phyloP scores from a whole-genome alignment of 2,113 vertebrate genomes.

The Pygoscelis adeliae region DNA sequence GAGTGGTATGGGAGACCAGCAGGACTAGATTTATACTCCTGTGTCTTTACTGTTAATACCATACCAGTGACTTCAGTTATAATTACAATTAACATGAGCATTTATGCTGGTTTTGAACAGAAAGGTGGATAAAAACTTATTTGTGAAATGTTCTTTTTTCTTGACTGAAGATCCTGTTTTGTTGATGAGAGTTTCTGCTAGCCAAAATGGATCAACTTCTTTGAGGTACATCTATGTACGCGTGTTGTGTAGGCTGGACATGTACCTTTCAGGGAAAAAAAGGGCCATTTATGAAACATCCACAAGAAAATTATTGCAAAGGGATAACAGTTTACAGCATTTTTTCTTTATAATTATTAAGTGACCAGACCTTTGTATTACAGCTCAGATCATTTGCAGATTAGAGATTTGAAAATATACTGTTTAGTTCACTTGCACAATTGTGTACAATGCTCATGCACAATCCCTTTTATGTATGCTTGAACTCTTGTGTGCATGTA shows the following conservation, averaged over 20 bases:
- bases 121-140: neutral
- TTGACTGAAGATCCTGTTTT: neutral
- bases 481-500: neutral
- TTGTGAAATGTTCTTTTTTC: neutral
- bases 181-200: neutral
- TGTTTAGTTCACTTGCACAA: neutral
- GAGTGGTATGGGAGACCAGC: neutral
- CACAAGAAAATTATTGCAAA: neutral
- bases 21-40: neutral
- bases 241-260: neutral
- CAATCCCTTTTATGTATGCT: neutral
- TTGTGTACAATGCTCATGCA: neutral
- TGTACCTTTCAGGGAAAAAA: neutral
- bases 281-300: neutral
- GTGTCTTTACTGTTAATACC: neutral
- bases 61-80: neutral
- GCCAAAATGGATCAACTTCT: neutral
- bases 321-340: neutral
- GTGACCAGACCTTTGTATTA: neutral
- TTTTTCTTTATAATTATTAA: neutral
- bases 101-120: neutral
- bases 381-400: neutral
- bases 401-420: neutral
- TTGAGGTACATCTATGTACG: neutral
- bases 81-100: neutral